phyloP scores from a whole-genome alignment of 2,888 invertebrate genomes.

The Hirtodrosophila trivittata region DNA sequence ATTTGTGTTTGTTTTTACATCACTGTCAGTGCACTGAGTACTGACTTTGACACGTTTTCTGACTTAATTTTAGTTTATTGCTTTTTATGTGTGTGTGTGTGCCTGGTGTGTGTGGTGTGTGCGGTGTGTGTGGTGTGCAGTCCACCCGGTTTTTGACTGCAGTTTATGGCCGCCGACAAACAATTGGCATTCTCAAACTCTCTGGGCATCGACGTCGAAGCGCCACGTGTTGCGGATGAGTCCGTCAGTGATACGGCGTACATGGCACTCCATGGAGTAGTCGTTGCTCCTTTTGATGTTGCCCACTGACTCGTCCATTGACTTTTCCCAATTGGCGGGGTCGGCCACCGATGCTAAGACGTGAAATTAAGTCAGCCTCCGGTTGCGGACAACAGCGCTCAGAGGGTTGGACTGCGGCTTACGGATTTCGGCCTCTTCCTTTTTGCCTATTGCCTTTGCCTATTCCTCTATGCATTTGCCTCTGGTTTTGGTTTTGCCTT shows the following conservation, averaged over 20 bases:
- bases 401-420: background rate
- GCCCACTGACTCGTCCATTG: conserved; percentile 48
- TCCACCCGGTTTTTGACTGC: conserved; percentile 38
- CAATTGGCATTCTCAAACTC: conserved; percentile 46
- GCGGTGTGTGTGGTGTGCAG: conserved; percentile 19
- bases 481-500: background rate
- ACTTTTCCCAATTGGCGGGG: conserved; percentile 61
- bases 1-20: conserved; percentile 77
- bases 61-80: conserved; percentile 82
- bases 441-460: conserved; percentile 5
- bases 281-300: conserved; percentile 60
- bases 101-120: conserved; percentile 11
- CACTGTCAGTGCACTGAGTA: conserved; percentile 76
- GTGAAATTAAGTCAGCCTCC: conserved; percentile 64
- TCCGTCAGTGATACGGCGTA: conserved; percentile 46
- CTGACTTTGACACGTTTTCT: conserved; percentile 83
- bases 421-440: conserved; percentile 1
- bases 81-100: conserved; percentile 56
- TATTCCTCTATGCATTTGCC: too few relatives aligned
- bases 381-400: conserved; percentile 11
- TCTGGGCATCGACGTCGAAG: conserved; percentile 33
- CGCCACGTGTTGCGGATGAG: conserved; percentile 82
- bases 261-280: conserved; percentile 2
- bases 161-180: conserved; percentile 54
- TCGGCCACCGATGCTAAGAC: conserved; percentile 46